Evolutionary conservation across 1,140 invertebrate genomes (phyloP).

Genomic region (Euura saliciscinereae): DNA sequence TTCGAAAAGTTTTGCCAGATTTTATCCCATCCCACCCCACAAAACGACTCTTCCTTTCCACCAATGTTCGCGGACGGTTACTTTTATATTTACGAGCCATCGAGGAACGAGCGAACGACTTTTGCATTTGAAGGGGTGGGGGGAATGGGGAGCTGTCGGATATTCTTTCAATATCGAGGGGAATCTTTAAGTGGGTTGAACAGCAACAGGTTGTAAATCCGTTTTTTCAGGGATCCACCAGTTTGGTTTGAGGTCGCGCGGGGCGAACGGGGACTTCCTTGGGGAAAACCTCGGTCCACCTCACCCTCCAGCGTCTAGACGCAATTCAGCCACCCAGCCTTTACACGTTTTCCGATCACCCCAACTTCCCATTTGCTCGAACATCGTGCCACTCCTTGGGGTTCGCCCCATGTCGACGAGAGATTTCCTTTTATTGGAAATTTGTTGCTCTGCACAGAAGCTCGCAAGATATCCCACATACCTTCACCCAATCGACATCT

Average conservation of each 20-base stretch:
- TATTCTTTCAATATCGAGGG: conserved; percentile 63
- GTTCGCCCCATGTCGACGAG: conserved; percentile 9
- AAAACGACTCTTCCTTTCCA: conserved; percentile 13
- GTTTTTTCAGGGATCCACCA: conserved; percentile 57
- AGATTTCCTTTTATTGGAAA: conserved; percentile 33
- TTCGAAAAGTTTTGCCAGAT: conserved; percentile 5
- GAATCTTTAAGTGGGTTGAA: conserved; percentile 59
- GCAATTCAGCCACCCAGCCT: conserved; percentile 41
- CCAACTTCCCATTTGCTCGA: conserved; percentile 32
- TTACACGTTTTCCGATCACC: conserved; percentile 56
- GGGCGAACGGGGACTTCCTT: conserved; percentile 54
- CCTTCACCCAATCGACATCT: neutral
- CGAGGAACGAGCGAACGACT: conserved; percentile 34
- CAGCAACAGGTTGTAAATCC: conserved; percentile 62
- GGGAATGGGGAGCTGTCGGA: conserved; percentile 45
- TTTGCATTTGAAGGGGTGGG: neutral
- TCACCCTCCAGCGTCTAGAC: conserved; percentile 39
- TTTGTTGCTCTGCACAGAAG: conserved; percentile 6
- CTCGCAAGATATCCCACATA: neutral
- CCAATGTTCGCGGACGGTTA: conserved; percentile 43
- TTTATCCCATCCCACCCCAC: conserved; percentile 21
- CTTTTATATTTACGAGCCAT: conserved; percentile 55
- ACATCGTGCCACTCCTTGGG: conserved; percentile 2
- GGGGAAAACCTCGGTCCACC: conserved; percentile 38
- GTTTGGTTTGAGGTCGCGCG: conserved; percentile 54